phyloP scores from a whole-genome alignment of 1,140 invertebrate species.

The Meteorus sp. region DNA sequence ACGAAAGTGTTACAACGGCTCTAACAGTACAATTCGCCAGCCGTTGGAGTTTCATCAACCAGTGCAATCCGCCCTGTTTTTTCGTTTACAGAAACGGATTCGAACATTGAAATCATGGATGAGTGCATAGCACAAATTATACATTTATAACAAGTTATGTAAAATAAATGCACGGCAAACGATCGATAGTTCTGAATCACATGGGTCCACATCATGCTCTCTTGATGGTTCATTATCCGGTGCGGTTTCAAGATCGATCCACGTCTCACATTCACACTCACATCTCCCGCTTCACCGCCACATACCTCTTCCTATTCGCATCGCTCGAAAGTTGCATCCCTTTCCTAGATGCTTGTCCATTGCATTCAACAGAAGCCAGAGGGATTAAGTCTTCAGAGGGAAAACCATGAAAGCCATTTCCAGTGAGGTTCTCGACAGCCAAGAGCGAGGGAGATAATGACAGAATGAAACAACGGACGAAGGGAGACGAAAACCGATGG shows the following conservation, averaged over 20 bases:
- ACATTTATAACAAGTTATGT: neutral
- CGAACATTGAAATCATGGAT: no score
- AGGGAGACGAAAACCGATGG: neutral
- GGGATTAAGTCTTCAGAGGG: conserved; percentile 9
- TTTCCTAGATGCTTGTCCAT: neutral
- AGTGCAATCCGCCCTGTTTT: no score
- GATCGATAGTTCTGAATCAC: conserved; percentile 7
- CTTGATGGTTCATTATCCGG: neutral
- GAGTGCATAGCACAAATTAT: no score
- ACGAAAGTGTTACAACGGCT: no score
- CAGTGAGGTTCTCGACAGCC: conserved; percentile 2
- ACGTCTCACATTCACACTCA: neutral
- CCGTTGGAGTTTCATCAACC: no score
- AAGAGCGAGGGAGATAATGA: neutral
- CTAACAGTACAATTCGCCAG: no score
- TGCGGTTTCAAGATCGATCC: conserved; percentile 4
- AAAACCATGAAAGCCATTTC: conserved; percentile 12
- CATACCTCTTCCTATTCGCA: no score
- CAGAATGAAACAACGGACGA: no score
- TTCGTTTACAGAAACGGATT: no score
- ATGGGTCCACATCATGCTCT: conserved; percentile 2
- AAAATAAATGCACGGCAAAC: neutral
- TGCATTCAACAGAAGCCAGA: conserved; percentile 14
- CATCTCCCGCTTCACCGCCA: neutral
- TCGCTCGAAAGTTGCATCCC: neutral